These are phyloP conservation scores for Drosophila paulistorum DNA, from an alignment of 1,140 invertebrate genomes.

Conservation along the genomic window DNA sequence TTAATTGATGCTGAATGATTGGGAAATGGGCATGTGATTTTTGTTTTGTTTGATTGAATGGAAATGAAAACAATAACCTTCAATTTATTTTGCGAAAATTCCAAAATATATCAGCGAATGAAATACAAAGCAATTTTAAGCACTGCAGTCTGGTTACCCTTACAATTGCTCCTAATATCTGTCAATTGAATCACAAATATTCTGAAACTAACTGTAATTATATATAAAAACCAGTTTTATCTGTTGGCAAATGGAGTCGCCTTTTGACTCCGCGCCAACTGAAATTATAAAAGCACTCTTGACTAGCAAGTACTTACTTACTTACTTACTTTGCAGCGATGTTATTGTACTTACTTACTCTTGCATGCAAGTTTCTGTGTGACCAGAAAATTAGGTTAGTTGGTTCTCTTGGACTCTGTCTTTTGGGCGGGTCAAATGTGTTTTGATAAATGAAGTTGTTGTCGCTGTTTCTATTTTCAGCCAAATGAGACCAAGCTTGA, in stretches of 20 bases:
- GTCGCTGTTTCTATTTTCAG: conserved; percentile 59
- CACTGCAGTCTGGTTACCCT: no score
- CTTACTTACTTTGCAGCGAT: conserved; percentile 1
- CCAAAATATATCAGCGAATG: neutral
- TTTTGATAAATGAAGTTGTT: conserved; percentile 77
- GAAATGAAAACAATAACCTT: conserved; percentile 4
- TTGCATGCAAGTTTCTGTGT: conserved; percentile 2
- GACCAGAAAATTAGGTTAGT: conserved; percentile 61
- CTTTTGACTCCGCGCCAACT: no score
- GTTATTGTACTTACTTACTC: conserved; percentile 1
- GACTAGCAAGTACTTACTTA: neutral
- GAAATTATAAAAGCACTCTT: neutral
- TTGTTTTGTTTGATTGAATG: neutral
- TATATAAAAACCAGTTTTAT: no score
- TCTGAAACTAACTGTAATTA: no score
- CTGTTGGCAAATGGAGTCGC: no score
- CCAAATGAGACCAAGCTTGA: conserved; percentile 51
- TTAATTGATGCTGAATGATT: conserved; percentile 42
- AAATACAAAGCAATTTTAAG: no score
- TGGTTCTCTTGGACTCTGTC: conserved; percentile 37
- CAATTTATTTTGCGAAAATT: conserved; percentile 2
- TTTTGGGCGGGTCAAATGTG: conserved; percentile 31
- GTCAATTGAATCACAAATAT: no score
- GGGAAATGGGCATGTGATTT: neutral
- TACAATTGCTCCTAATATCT: no score